Conservation (phyloP, 2,113 vertebrate genomes). For the Chamaetylas fuelleborni region DNA sequence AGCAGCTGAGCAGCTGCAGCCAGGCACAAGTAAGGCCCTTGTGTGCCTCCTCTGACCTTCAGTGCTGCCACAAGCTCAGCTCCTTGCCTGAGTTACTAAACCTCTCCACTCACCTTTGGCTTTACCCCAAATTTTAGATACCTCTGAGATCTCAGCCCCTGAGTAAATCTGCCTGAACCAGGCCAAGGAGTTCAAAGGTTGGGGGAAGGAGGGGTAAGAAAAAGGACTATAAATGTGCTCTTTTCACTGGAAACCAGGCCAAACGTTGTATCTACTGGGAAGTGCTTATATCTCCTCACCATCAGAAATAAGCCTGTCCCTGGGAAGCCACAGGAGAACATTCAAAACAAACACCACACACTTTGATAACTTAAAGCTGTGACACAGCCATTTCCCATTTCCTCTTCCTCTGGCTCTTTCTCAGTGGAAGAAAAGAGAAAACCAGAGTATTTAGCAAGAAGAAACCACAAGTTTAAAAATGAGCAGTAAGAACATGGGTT, state of each 20-base stretch:
- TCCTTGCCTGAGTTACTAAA: neutral
- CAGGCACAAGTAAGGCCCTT: too few relatives aligned
- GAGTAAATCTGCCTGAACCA: neutral
- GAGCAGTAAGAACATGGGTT: neutral
- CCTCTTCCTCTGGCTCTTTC: neutral
- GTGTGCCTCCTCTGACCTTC: neutral
- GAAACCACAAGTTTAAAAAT: accelerated
- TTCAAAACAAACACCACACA: neutral
- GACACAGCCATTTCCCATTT: neutral
- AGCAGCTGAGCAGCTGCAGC: neutral
- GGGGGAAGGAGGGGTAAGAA: neutral
- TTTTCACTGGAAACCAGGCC: neutral
- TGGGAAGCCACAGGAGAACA: neutral
- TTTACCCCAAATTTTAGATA: neutral
- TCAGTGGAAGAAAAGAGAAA: neutral
- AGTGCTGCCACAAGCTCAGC: neutral
- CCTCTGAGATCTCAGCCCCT: neutral
- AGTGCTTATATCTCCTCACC: neutral
- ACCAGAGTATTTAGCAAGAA: neutral
- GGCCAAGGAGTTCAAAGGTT: neutral
- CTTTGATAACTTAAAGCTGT: neutral
- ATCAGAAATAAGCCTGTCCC: neutral
- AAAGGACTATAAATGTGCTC: neutral
- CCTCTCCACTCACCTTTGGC: neutral
- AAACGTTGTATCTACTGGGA: neutral